These are phyloP conservation scores for Nebria salina DNA, from an alignment of 2,888 invertebrate genomes.

Conservation along the genomic window DNA sequence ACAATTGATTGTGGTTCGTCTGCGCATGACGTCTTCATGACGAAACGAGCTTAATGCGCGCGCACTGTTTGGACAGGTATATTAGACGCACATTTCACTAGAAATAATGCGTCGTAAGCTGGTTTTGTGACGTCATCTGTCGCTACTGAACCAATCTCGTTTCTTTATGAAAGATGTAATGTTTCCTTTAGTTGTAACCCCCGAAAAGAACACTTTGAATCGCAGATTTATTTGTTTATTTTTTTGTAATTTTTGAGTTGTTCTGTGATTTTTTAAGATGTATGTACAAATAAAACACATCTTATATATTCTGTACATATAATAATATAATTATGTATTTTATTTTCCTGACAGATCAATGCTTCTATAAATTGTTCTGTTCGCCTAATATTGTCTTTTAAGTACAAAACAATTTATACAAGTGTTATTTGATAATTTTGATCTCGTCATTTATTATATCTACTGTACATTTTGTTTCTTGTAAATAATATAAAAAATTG, in stretches of 20 bases:
- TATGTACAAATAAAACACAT: slow-evolving; percentile 45
- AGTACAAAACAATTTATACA: slow-evolving; percentile 30
- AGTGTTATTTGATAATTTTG: slow-evolving; percentile 45
- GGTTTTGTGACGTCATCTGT: neutral
- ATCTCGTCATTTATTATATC: slow-evolving; percentile 40
- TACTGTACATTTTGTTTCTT: slow-evolving; percentile 47
- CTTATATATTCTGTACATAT: slow-evolving; percentile 42
- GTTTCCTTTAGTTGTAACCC: neutral
- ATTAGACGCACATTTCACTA: too few species aligned
- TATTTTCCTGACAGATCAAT: slow-evolving; percentile 20
- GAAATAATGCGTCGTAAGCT: too few species aligned
- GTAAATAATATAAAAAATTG: slow-evolving; percentile 39
- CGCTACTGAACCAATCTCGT: neutral
- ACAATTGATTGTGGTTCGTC: neutral
- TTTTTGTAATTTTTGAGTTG: slow-evolving; percentile 26
- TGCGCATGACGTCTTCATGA: neutral
- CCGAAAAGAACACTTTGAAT: neutral
- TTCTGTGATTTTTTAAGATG: slow-evolving; percentile 44
- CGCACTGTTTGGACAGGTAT: neutral
- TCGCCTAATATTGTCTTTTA: slow-evolving; percentile 17
- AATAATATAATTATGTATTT: slow-evolving; percentile 35
- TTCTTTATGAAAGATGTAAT: neutral
- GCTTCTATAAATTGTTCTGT: slow-evolving; percentile 28
- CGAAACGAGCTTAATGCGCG: neutral
- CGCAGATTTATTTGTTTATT: neutral